phyloP scores from a whole-genome alignment of 2,797 vertebrate species.

The Tympanoctomys barrerae region DNA sequence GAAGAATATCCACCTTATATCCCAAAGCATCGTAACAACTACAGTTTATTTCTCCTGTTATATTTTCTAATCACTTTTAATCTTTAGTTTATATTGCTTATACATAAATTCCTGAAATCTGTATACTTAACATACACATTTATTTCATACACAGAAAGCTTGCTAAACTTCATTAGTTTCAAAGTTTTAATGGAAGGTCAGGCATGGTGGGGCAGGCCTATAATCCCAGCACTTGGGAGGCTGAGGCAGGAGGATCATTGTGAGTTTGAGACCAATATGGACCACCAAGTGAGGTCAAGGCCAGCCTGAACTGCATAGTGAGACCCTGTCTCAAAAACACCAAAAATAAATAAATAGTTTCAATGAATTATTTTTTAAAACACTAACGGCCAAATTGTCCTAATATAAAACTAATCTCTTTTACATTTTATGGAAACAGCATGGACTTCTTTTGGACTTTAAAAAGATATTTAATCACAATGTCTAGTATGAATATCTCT shows the following conservation, averaged over 20 bases:
- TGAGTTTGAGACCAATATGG: no score
- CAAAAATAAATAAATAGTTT: not conserved
- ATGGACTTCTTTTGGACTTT: not conserved
- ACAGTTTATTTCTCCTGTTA: not conserved
- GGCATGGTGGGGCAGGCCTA: no score
- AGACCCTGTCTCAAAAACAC: no score
- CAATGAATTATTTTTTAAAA: constrained; percentile 3
- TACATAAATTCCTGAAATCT: not conserved
- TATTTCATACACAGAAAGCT: not conserved
- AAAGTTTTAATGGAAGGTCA: not conserved
- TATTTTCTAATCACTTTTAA: constrained; percentile 49
- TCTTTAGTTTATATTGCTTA: not conserved
- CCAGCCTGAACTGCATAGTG: no score
- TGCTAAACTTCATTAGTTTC: not conserved
- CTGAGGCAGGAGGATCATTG: no score
- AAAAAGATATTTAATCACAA: not conserved
- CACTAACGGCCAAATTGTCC: not conserved
- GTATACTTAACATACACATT: not conserved
- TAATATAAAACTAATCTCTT: not conserved
- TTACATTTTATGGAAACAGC: not conserved
- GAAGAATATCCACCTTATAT: not conserved
- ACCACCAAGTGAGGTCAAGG: no score
- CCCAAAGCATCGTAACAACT: not conserved
- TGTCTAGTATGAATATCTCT: not conserved
- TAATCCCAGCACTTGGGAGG: no score